A percentile compares a stretch with the other conserved stretches of the same genome.
These are phyloP conservation scores for Diplolepis rosae DNA, from an alignment of 2,888 invertebrate species.

Conservation along the genomic window DNA sequence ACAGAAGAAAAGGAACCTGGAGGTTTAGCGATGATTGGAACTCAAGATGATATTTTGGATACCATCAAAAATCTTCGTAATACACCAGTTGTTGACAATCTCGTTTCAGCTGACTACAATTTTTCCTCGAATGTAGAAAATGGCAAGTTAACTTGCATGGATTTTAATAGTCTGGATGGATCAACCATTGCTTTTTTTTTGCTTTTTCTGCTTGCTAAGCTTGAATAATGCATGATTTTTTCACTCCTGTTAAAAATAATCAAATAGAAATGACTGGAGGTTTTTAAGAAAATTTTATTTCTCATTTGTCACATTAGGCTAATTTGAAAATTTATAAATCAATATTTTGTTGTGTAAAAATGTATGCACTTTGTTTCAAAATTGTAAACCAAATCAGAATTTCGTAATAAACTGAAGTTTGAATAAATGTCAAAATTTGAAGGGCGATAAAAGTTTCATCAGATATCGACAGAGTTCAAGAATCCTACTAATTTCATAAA, in stretches of 20 bases:
- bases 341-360: too few relatives aligned
- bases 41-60: conserved; percentile 63
- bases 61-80: conserved; percentile 63
- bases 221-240: background rate
- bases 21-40: conserved; percentile 61
- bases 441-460: too few relatives aligned
- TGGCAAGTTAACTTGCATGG: conserved; percentile 67
- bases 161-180: conserved; percentile 42
- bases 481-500: too few relatives aligned
- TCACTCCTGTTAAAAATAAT: background rate
- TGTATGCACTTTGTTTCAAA: too few relatives aligned
- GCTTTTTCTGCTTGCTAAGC: background rate
- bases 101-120: conserved; percentile 64
- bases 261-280: too few relatives aligned
- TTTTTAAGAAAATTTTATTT: too few relatives aligned
- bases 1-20: conserved; percentile 54
- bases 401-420: too few relatives aligned
- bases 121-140: conserved; percentile 49
- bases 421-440: too few relatives aligned
- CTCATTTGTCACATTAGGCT: too few relatives aligned
- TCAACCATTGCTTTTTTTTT: conserved; percentile 29
- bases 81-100: conserved; percentile 66
- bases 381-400: too few relatives aligned
- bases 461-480: too few relatives aligned
- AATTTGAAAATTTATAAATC: too few relatives aligned